Evolutionary conservation across 1,140 invertebrate species (phyloP).

Genomic region (Anadara kagoshimensis): DNA sequence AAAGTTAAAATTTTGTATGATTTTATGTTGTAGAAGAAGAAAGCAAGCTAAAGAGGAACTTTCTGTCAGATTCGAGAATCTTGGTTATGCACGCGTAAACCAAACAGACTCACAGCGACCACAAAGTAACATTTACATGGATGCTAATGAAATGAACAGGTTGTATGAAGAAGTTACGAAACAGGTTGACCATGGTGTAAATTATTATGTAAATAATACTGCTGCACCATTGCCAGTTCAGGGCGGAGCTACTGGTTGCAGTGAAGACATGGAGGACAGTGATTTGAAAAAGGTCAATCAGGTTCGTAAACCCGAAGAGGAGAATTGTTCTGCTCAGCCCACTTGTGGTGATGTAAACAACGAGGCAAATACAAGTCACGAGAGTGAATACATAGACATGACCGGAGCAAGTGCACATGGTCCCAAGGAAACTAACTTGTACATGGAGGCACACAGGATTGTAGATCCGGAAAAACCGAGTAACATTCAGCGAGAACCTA

Average conservation of each 20-base stretch:
- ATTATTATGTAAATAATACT: conserved; percentile 17
- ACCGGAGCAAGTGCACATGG: too few relatives aligned
- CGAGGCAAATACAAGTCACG: not conserved
- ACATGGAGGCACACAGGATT: too few relatives aligned
- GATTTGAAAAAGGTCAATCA: conserved; percentile 25
- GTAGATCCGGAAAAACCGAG: too few relatives aligned
- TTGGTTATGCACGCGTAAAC: conserved; percentile 4
- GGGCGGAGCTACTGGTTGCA: not conserved
- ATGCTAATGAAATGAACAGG: conserved; percentile 39
- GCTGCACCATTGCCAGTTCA: not conserved
- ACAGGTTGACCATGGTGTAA: conserved; percentile 39
- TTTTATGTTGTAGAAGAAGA: not conserved
- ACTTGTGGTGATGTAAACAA: not conserved
- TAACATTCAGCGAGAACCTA: too few relatives aligned
- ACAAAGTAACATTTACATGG: conserved; percentile 40
- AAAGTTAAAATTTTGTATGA: not conserved
- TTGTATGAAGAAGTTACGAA: conserved; percentile 40
- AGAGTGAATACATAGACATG: too few relatives aligned
- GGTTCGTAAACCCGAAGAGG: not conserved
- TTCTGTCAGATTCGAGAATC: conserved; percentile 9
- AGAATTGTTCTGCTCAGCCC: not conserved
- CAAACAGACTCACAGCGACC: conserved; percentile 5
- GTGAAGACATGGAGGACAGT: conserved; percentile 17
- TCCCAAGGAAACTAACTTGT: too few relatives aligned
- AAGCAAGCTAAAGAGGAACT: conserved; percentile 3